Conservation (phyloP, 1,140 invertebrate genomes). For the Eupristina koningsbergeri region DNA sequence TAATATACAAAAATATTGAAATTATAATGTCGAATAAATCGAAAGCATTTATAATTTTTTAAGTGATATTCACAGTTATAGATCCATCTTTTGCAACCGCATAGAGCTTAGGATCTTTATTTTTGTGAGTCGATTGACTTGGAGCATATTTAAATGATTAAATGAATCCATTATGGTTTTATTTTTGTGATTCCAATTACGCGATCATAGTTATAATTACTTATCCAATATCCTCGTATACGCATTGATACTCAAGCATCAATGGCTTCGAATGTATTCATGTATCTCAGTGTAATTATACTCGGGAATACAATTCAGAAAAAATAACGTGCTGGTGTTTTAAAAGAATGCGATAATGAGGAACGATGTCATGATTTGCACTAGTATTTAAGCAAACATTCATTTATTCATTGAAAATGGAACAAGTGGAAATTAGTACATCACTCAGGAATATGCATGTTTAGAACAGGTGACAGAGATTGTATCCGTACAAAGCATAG, state of each 20-base stretch:
- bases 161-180: conserved; percentile 7
- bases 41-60: too few relatives aligned
- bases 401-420: background rate
- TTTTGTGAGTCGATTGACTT: conserved; percentile 10
- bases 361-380: background rate
- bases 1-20: too few relatives aligned
- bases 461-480: too few relatives aligned
- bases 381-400: background rate
- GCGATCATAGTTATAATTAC: background rate
- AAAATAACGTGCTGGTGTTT: background rate
- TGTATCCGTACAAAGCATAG: too few relatives aligned
- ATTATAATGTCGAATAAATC: too few relatives aligned
- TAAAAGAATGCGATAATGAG: background rate
- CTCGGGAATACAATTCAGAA: background rate
- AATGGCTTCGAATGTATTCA: background rate
- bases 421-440: background rate
- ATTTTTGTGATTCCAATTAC: conserved; percentile 7
- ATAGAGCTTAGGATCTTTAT: background rate
- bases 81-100: background rate
- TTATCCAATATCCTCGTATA: background rate
- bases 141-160: background rate
- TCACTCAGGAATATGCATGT: background rate
- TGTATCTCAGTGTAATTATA: background rate
- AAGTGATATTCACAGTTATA: background rate
- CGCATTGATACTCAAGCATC: background rate